phyloP scores from a whole-genome alignment of 2,113 vertebrate genomes.

The Pomatostomus ruficeps region DNA sequence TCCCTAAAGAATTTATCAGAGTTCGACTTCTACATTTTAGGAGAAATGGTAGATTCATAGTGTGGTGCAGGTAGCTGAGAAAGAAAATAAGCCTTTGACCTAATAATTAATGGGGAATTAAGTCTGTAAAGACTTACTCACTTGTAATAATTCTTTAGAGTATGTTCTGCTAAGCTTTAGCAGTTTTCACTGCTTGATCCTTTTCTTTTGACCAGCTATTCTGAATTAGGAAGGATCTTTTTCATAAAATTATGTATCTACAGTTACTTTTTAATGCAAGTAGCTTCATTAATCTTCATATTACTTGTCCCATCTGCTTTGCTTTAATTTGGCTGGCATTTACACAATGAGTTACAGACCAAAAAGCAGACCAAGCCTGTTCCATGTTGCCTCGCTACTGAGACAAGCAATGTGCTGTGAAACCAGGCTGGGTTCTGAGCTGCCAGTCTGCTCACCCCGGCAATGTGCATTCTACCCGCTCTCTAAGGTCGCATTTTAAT shows the following conservation, averaged over 20 bases:
- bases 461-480: neutral
- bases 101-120: conserved; percentile 14
- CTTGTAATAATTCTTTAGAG: neutral
- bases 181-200: neutral
- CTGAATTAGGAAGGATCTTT: neutral
- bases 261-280: conserved; percentile 13
- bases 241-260: neutral
- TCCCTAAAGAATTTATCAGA: neutral
- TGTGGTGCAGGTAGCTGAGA: neutral
- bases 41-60: neutral
- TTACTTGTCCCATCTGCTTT: conserved; percentile 62
- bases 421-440: neutral
- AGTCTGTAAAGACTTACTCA: neutral
- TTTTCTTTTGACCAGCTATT: neutral
- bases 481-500: conserved; percentile 21
- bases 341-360: conserved; percentile 37
- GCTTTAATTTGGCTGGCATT: conserved; percentile 65
- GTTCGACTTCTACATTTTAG: neutral
- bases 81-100: neutral
- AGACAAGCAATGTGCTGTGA: conserved; percentile 45
- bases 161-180: conserved; percentile 2
- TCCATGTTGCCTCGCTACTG: conserved; percentile 20
- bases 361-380: conserved; percentile 44
- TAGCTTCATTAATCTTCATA: conserved; percentile 57
- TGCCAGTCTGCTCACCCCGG: neutral